Base-by-base conservation (phyloP, 2,797 vertebrate species). In the Poecilia picta region DNA sequence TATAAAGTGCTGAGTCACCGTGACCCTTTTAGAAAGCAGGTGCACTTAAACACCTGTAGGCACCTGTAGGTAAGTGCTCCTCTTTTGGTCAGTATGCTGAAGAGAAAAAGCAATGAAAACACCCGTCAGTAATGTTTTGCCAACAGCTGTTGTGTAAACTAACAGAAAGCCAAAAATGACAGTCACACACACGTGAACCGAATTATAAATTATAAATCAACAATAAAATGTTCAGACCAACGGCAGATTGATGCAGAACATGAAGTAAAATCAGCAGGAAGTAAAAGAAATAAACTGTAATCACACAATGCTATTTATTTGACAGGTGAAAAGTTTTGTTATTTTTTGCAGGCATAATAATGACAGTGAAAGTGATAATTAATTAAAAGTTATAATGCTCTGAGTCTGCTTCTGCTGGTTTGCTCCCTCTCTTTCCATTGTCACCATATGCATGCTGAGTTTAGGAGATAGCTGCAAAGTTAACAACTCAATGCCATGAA, bases 1-100 rank as follows among this genome's bases (percentile, higher is more conserved):
- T 78, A 39, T 79, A 75, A 82, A 33, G 18, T 75, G 77, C 28
- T 57, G 31, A 83, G 71, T 46, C 33, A 20, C 39, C 41, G 16
- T 73, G 49, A 46, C 18, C 23, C 39, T 43, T 45, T 12, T n/a
- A 45, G 72, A 20, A 47, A 71, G 53, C 6, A 33, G 5, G 51
- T 64, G 33, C 11, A 45, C 20, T 25, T 51, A 43, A 49, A 33
- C 49, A 25, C 28, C 12, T 36, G 2, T 0, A 28, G 12, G 5
- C 20, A 8, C 49, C n/a, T n/a, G n/a, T n/a, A 82, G 70, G 25
- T 76, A 45, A 49, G 13, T 51, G 25, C 28, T 80, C 10, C 10
- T 45, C 41, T 76, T 47, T 39, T 31, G 0, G 41, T n/a, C 59
- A 71, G 25, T 73, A 41, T 41, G 25, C 18, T 12, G 1, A 23